Conservation (phyloP, 2,888 invertebrate genomes). For the Tyria jacobaeae region DNA sequence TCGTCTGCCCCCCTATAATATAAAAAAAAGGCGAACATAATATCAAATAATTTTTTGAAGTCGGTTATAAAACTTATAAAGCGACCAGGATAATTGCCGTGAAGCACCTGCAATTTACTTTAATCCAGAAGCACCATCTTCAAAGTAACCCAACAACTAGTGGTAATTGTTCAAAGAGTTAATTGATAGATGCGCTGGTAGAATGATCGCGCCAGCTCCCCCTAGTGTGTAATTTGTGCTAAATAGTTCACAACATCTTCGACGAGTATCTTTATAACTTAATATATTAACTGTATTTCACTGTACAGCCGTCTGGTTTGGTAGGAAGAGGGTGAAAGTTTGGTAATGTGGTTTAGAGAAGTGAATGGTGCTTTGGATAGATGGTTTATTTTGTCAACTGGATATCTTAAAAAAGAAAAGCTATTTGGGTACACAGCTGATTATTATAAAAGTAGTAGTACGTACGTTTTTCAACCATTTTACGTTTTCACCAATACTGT, state of each 20-base stretch:
- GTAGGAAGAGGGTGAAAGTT: constrained; percentile 1
- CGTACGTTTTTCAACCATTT: too few species aligned
- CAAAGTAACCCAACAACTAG: constrained; percentile 40
- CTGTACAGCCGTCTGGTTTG: background rate
- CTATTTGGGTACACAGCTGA: too few species aligned
- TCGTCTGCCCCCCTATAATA: too few species aligned
- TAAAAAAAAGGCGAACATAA: too few species aligned
- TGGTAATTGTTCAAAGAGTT: constrained; percentile 50
- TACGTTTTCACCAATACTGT: too few species aligned
- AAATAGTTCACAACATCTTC: constrained; percentile 41
- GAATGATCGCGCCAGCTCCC: constrained; percentile 57
- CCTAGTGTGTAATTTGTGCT: constrained; percentile 51
- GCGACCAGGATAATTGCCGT: background rate
- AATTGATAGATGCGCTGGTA: constrained; percentile 53
- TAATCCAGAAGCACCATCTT: constrained; percentile 8
- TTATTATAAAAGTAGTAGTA: too few species aligned
- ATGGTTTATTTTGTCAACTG: too few species aligned
- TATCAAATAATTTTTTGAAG: too few species aligned
- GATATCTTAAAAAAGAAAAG: too few species aligned
- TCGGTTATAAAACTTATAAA: too few species aligned
- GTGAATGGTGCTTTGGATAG: background rate
- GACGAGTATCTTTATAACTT: constrained; percentile 27
- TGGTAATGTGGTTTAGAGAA: background rate
- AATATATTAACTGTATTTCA: constrained; percentile 7
- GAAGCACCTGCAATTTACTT: constrained; percentile 5